Evolutionary conservation across 2,113 vertebrate genomes (phyloP), one percentile per base, ranked within the genome.

Genomic region (Acinonyx jubatus): DNA sequence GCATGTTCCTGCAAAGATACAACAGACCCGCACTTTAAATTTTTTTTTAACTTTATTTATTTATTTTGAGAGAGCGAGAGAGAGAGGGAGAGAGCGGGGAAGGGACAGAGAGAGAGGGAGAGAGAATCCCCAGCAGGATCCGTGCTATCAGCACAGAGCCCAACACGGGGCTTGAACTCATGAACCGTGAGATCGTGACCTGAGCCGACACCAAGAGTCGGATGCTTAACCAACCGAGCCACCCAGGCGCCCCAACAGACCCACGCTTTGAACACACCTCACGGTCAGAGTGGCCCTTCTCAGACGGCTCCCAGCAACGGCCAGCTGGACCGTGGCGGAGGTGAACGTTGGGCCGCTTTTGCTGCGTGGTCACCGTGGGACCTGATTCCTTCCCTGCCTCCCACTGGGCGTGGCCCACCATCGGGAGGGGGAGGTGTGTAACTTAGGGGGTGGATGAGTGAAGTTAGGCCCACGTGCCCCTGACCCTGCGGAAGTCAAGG

Each of bases 271-370:
- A 87, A 45, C 36, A 4, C 7, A 4, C 36, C 15, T 16, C 63
- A 66, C 71, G 92, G 87, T 68, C 2, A 48, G 29, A 27, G 21
- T 10, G 87, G 57, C 19, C 93, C 78, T 95, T 78, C 73, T 78
- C 69, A 14, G 48, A 3, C 18, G 41, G 31, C 55, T 86, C 66
- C 71, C 0, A 0, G 15, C 23, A 55, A 74, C 38, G 18, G 95
- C 87, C 23, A 63, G 94, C 65, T 69, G 45, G 89, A 81, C 92
- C 57, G 89, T 33, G 79, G 55, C 82, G 89, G 45, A 45, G 8
- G 33, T 93, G 96, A 95, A 65, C 81, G 57, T 23, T 57, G 21
- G 85, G 82, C 45, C 85, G 36, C 19, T 97, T 97, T 98, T 97
- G 97, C 96, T 69, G 83, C 81, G 79, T 27, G 55, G 76, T 57